phyloP scores from a whole-genome alignment of 1,140 invertebrate genomes.

The Oedothorax gibbosus region DNA sequence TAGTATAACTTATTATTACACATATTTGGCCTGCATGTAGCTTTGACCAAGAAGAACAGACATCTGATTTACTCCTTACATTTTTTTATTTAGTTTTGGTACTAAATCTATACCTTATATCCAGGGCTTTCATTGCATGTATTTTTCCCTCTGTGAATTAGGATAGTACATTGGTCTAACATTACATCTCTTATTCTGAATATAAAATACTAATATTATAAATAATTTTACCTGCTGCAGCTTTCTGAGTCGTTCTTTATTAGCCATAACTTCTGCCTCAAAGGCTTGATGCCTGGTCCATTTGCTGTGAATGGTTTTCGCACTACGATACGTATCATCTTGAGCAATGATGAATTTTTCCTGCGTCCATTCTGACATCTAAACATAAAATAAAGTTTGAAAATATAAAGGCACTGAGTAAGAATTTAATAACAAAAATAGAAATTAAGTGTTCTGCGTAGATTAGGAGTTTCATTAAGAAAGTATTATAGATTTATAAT shows the following conservation, averaged over 20 bases:
- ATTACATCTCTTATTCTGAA: too few species aligned
- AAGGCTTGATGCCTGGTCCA: constrained; percentile 99
- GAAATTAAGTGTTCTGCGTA: background rate
- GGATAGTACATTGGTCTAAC: too few species aligned
- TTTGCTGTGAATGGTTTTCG: constrained; percentile 99
- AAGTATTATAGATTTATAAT: background rate
- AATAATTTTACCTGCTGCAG: constrained; percentile 76
- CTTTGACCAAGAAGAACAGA: too few species aligned
- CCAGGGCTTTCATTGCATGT: too few species aligned
- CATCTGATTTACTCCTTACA: too few species aligned
- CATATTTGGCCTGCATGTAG: too few species aligned
- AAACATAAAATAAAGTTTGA: background rate
- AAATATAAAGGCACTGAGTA: background rate
- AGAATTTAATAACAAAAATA: background rate
- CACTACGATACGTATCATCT: constrained; percentile 97
- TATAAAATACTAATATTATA: background rate
- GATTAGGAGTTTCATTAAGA: background rate
- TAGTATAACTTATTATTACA: too few species aligned
- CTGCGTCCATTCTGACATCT: constrained; percentile 92
- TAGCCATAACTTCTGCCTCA: constrained; percentile 98
- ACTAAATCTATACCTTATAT: too few species aligned
- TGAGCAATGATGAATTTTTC: constrained; percentile 99
- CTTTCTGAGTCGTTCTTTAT: constrained; percentile 94
- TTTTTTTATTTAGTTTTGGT: too few species aligned
- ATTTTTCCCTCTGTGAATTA: too few species aligned